Evolutionary conservation across 2,888 invertebrate species (phyloP).

Genomic region (Chouioia cunea): DNA sequence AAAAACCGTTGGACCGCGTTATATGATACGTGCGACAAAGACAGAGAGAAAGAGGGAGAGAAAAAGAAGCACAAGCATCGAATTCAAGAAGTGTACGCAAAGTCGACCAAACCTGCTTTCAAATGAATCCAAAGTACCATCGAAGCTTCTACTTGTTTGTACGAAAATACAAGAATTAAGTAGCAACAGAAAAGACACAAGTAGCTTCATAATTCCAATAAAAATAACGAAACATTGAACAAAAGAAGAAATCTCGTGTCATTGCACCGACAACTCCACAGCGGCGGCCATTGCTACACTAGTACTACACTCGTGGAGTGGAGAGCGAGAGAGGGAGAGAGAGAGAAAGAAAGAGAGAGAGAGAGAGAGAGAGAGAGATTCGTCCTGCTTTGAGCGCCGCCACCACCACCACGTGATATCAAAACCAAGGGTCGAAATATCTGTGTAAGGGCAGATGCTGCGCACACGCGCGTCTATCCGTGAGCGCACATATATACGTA

Average conservation of each 20-base stretch:
- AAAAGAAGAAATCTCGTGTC: constrained; percentile 53
- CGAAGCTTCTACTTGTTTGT: background rate
- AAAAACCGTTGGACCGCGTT: background rate
- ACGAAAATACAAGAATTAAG: constrained; percentile 59
- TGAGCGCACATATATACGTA: no score
- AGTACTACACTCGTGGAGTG: no score
- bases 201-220: constrained; percentile 61
- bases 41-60: background rate
- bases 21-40: no score
- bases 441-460: no score
- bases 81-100: no score
- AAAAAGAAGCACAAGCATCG: background rate
- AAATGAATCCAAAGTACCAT: constrained; percentile 3
- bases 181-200: constrained; percentile 60
- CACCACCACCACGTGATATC: no score
- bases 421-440: no score
- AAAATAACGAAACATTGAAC: constrained; percentile 58
- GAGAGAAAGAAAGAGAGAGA: no score
- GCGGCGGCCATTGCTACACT: constrained; percentile 5
- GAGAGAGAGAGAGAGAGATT: no score
- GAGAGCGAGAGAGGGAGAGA: no score
- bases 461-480: no score
- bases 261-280: constrained; percentile 47
- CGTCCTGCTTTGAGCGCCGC: no score
- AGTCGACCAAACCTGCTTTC: constrained; percentile 21